Base-by-base conservation (phyloP, 2,113 vertebrate genomes). In the Menidia beryllina region DNA sequence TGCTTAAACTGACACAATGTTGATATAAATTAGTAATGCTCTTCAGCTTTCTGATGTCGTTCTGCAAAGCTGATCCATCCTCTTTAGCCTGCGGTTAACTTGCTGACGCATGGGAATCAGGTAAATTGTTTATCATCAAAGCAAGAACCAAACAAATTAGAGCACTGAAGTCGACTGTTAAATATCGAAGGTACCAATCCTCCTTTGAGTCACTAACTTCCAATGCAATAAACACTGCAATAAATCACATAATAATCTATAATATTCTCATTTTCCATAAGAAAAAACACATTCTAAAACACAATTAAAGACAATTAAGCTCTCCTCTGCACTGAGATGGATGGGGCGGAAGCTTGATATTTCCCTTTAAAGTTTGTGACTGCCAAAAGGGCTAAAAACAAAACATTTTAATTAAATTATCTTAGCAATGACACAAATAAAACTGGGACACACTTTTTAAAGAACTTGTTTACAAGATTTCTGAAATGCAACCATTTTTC, bases 301-400 rank as follows among this genome's bases (percentile, higher is more conserved):
- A n/a, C n/a, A n/a, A n/a, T n/a, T n/a, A n/a, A n/a, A n/a, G n/a
- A n/a, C n/a, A n/a, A n/a, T n/a, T n/a, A n/a, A n/a, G n/a, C n/a
- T n/a, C n/a, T n/a, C n/a, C n/a, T n/a, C n/a, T n/a, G n/a, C n/a
- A n/a, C n/a, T n/a, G n/a, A n/a, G n/a, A n/a, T n/a, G n/a, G n/a
- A n/a, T n/a, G n/a, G n/a, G n/a, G n/a, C n/a, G n/a, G n/a, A 4
- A 48, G 26, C 13, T n/a, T 15, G 12, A 48, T 8, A 38, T 47
- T 38, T 48, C 17, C 25, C 58, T 39, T 3, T 48, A 39, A 50
- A 25, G 19, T n/a, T 26, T 20, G 20, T 0, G 17, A 13, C 24
- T 1, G 25, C 0, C 4, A 17, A 36, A 50, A 56, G 0, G 7
- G 43, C 20, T 0, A 4, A n/a, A 30, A 23, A 30, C 20, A 3